These are phyloP conservation scores for Zeugodacus cucurbitae DNA, from an alignment of 1,140 invertebrate genomes.

Conservation along the genomic window DNA sequence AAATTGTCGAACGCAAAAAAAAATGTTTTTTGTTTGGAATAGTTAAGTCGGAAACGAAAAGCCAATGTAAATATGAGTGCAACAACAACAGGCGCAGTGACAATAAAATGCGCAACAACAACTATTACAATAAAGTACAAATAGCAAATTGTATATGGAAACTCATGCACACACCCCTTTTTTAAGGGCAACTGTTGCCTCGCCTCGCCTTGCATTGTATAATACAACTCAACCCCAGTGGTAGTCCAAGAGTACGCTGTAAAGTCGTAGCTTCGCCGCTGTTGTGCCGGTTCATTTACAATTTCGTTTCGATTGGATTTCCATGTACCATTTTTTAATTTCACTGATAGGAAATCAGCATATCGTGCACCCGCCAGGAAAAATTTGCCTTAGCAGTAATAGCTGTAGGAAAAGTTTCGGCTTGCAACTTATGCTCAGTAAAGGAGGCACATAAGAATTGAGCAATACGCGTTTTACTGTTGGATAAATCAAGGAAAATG, in stretches of 20 bases:
- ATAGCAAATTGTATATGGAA: neutral
- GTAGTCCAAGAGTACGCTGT: neutral
- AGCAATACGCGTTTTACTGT: too few species aligned
- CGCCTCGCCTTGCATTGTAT: neutral
- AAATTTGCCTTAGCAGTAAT: neutral
- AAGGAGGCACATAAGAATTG: too few species aligned
- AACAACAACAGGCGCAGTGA: conserved; percentile 5
- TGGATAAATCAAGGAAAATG: too few species aligned
- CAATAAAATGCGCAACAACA: conserved; percentile 10
- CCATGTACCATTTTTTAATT: conserved; percentile 28
- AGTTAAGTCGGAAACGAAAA: conserved; percentile 8
- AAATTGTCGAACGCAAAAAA: conserved; percentile 25
- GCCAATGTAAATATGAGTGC: conserved; percentile 16
- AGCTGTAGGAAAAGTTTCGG: too few species aligned
- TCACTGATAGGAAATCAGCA: neutral
- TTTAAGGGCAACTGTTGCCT: neutral
- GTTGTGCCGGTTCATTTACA: neutral
- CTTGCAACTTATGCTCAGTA: too few species aligned
- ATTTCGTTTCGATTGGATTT: neutral
- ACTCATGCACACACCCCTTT: neutral
- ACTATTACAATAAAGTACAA: neutral
- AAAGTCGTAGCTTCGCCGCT: neutral
- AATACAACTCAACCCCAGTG: neutral
- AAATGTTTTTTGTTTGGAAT: neutral
- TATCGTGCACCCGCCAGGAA: neutral